Evolutionary conservation across 2,113 vertebrate species (phyloP).

Genomic region (Rattus rattus): DNA sequence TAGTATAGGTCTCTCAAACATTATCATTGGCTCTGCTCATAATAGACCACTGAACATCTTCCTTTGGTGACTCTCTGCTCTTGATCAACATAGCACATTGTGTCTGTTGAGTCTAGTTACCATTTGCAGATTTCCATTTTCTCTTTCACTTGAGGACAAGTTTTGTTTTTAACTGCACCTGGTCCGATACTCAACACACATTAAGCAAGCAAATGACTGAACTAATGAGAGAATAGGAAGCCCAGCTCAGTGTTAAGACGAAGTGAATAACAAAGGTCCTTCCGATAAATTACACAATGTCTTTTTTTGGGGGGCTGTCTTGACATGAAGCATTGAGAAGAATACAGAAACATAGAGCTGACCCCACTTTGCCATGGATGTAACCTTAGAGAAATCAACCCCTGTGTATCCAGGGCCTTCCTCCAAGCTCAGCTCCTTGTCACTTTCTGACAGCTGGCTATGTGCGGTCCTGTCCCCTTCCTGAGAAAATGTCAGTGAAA

Average conservation of each 20-base stretch:
- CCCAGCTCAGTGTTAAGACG: background rate
- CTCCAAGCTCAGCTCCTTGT: background rate
- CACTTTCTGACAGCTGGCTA: slow-evolving; percentile 50
- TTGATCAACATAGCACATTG: background rate
- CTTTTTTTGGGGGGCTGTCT: background rate
- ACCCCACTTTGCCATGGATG: background rate
- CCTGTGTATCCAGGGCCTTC: background rate
- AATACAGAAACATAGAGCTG: background rate
- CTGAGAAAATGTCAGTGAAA: slow-evolving; percentile 69
- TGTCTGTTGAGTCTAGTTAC: background rate
- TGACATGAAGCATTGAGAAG: background rate
- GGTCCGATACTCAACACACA: background rate
- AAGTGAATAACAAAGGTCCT: slow-evolving; percentile 35
- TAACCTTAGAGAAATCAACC: slow-evolving; percentile 32
- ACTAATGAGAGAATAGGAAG: slow-evolving; percentile 47
- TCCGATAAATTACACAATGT: background rate
- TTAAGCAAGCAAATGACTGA: background rate
- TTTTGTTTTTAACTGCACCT: slow-evolving; percentile 47
- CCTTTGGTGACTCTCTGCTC: background rate
- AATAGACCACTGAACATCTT: no score
- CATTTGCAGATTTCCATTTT: background rate
- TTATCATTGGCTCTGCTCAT: background rate
- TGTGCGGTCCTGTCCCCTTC: slow-evolving; percentile 30
- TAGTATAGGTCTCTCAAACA: background rate
- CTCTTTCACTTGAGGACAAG: background rate